Evolutionary conservation across 2,797 vertebrate genomes (phyloP).

Genomic region (Todus mexicanus): DNA sequence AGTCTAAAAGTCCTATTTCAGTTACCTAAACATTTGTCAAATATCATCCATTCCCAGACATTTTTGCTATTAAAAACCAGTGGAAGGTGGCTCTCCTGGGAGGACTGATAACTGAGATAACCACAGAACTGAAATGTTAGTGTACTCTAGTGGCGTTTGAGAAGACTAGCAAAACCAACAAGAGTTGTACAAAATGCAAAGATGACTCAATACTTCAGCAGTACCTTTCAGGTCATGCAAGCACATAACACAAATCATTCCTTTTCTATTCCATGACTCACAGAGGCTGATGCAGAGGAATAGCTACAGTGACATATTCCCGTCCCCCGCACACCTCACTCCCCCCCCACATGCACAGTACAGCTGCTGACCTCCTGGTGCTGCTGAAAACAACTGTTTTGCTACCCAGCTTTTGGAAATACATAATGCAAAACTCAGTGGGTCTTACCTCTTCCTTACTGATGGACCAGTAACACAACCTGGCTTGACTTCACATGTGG

Average conservation of each 20-base stretch:
- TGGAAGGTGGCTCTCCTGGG: neutral
- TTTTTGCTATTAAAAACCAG: neutral
- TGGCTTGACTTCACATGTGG: neutral
- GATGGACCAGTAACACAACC: neutral
- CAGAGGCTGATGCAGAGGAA: neutral
- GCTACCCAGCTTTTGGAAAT: neutral
- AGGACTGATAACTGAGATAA: neutral
- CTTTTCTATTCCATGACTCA: neutral
- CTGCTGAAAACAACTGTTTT: neutral
- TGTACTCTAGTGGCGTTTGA: neutral
- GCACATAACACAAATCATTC: neutral
- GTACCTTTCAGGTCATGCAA: neutral
- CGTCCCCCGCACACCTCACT: fast-evolving
- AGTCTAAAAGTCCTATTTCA: neutral
- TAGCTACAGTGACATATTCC: neutral
- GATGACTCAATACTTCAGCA: neutral
- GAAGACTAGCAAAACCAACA: neutral
- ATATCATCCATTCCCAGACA: neutral
- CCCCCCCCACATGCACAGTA: neutral
- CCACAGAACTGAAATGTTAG: neutral
- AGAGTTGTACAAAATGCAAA: neutral
- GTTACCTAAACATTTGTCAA: neutral
- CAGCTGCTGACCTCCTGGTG: neutral
- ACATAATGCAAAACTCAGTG: neutral
- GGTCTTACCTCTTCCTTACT: neutral